A percentile compares a stretch with the other conserved stretches of the same genome.
Evolutionary conservation across 1,140 invertebrate genomes (phyloP).

Genomic region (Drosophila carrolli): DNA sequence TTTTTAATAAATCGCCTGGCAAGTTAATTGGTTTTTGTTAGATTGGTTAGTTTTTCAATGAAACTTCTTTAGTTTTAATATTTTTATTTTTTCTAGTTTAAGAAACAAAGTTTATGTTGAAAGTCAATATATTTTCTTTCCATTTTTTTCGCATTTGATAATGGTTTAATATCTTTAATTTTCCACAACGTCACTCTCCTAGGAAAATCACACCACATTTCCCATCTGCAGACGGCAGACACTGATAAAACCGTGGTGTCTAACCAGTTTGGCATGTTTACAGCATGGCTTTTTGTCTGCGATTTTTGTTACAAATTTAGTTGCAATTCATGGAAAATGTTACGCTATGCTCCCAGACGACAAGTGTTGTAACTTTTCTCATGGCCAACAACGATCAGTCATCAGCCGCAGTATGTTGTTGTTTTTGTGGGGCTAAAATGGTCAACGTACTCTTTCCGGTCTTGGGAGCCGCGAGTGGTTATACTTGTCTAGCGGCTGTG

Average conservation of each 20-base stretch:
- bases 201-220: conserved; percentile 1
- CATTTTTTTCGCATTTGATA: no score
- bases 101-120: no score
- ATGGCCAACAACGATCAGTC: conserved; percentile 49
- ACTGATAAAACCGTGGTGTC: conserved; percentile 50
- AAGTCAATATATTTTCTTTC: no score
- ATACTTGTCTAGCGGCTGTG: conserved; percentile 65
- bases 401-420: conserved; percentile 25
- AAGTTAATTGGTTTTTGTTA: no score
- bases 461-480: conserved; percentile 49
- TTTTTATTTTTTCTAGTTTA: no score
- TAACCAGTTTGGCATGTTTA: conserved; percentile 48
- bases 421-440: conserved; percentile 64
- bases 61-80: no score
- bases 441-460: conserved; percentile 65
- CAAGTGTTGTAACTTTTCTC: conserved; percentile 78
- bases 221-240: conserved; percentile 12
- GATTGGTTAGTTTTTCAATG: no score
- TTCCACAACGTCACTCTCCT: conserved; percentile 21
- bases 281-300: conserved; percentile 17
- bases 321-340: conserved; percentile 77
- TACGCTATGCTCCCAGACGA: conserved; percentile 34
- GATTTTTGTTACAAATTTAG: conserved; percentile 75
- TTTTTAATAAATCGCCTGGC: no score
- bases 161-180: not conserved